These are phyloP conservation scores for Trichomalopsis sarcophagae DNA, from an alignment of 1,140 invertebrate genomes.

Conservation along the genomic window DNA sequence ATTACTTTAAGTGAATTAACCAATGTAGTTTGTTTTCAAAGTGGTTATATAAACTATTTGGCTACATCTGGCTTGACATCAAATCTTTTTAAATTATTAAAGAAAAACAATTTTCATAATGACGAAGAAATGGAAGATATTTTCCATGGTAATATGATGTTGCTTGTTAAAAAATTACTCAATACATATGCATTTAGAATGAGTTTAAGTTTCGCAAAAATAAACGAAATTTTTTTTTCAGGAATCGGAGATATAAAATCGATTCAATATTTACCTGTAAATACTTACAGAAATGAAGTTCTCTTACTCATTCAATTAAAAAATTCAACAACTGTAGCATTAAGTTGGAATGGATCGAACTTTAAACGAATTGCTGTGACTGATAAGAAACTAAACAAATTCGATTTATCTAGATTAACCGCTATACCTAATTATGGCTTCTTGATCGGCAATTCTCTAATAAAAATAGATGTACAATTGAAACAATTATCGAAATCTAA, in stretches of 20 bases:
- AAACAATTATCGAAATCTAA: conserved; percentile 43
- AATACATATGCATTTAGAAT: background rate
- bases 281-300: conserved; percentile 67
- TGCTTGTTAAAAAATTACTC: background rate
- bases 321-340: conserved; percentile 57
- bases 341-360: conserved; percentile 60
- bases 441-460: conserved; percentile 56
- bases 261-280: conserved; percentile 58
- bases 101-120: conserved; percentile 54
- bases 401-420: conserved; percentile 59
- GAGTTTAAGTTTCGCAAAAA: background rate
- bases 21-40: conserved; percentile 64
- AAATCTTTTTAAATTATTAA: conserved; percentile 57
- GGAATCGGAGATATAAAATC: conserved; percentile 60
- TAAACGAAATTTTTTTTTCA: conserved; percentile 48
- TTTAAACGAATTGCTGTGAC: conserved; percentile 57
- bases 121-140: conserved; percentile 51
- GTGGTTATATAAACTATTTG: conserved; percentile 61
- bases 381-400: conserved; percentile 48
- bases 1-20: conserved; percentile 55
- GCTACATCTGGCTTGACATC: conserved; percentile 57
- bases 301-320: conserved; percentile 62
- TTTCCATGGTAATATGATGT: conserved; percentile 50
- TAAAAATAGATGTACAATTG: conserved; percentile 56
- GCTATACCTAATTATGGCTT: conserved; percentile 64